Percentiles rank a stretch among this genome's conserved stretches.
These are phyloP conservation scores for Leucophenga montana DNA, from an alignment of 2,888 invertebrate genomes.

Conservation along the genomic window DNA sequence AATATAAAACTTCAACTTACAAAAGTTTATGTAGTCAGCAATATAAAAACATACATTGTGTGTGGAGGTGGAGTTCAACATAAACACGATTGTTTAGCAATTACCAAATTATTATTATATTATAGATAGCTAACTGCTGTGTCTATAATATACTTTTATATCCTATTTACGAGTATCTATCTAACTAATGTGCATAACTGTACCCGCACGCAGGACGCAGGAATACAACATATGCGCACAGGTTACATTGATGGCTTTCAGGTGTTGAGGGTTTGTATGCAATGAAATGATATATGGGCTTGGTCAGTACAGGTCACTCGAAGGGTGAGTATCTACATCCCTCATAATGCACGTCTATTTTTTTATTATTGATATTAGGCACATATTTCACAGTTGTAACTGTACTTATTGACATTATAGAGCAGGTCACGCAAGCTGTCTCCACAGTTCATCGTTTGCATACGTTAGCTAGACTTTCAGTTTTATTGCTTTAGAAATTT, in stretches of 20 bases:
- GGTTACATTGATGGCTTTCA: slow-evolving; percentile 55
- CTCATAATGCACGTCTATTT: background rate
- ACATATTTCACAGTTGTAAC: slow-evolving; percentile 57
- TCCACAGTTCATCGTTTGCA: no score
- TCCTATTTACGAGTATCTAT: slow-evolving; percentile 44
- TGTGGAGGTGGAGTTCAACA: no score
- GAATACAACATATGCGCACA: slow-evolving; percentile 46
- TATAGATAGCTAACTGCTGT: slow-evolving; percentile 52
- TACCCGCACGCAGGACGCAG: background rate
- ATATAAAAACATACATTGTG: no score
- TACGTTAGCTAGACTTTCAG: background rate
- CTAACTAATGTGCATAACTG: background rate
- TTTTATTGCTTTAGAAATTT: slow-evolving; percentile 24
- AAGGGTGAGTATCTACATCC: slow-evolving; percentile 16
- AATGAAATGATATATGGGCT: no score
- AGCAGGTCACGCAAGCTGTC: slow-evolving; percentile 1
- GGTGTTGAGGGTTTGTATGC: slow-evolving; percentile 45
- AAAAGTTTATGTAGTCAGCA: no score
- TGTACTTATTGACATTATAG: slow-evolving; percentile 44
- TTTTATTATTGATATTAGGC: slow-evolving; percentile 12
- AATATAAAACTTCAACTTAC: no score
- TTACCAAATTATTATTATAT: slow-evolving; percentile 63
- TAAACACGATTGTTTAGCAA: slow-evolving; percentile 59
- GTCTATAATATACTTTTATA: slow-evolving; percentile 53
- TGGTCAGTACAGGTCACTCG: no score